phyloP scores from a whole-genome alignment of 2,797 vertebrate species.

The Chloroceryle amazona region DNA sequence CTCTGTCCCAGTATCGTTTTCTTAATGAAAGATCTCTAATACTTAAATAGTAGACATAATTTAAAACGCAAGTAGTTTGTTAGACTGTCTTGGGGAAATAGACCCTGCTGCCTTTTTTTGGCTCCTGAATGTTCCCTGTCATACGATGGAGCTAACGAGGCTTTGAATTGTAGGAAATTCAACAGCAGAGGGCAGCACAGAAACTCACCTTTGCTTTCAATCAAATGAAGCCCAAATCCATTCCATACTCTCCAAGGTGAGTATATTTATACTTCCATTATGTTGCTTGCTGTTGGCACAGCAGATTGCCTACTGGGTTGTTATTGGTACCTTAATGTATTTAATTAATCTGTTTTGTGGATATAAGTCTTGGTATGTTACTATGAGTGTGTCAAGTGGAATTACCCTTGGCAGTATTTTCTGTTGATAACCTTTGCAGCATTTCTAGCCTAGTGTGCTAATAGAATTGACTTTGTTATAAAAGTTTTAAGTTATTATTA shows the following conservation, averaged over 20 bases:
- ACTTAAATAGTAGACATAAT: neutral
- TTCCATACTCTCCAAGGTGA: conserved; percentile 97
- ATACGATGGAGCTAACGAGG: neutral
- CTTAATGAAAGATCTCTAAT: neutral
- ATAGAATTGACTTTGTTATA: neutral
- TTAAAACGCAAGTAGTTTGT: neutral
- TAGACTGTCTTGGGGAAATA: neutral
- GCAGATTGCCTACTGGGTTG: neutral
- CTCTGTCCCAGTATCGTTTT: neutral
- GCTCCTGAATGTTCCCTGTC: neutral
- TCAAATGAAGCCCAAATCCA: conserved; percentile 96
- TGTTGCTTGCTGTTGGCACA: neutral
- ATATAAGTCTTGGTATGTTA: neutral
- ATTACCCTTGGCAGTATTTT: neutral
- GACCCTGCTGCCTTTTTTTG: neutral
- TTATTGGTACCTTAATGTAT: neutral
- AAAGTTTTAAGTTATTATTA: neutral
- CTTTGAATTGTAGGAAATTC: conserved; percentile 90
- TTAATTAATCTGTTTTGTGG: neutral
- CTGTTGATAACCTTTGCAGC: neutral
- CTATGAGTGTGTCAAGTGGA: neutral
- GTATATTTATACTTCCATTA: neutral
- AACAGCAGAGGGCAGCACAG: conserved; percentile 97
- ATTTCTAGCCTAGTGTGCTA: neutral
- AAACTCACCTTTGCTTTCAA: conserved; percentile 99